A percentile compares a stretch with the other conserved stretches of the same genome.
phyloP scores from a whole-genome alignment of 2,113 vertebrate genomes.

The Conger conger region DNA sequence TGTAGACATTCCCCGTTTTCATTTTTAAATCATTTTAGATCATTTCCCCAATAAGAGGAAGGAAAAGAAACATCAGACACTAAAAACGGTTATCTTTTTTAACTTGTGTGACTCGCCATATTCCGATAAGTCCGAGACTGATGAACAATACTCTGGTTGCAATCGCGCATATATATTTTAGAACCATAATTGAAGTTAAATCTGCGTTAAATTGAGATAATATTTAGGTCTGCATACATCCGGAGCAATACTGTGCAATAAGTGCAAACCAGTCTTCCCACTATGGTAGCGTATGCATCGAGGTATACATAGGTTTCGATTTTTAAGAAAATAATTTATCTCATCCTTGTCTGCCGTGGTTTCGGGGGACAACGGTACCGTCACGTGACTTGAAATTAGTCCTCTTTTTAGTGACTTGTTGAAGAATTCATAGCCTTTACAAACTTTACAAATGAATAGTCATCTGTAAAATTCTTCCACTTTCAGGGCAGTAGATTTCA shows the following conservation, averaged over 20 bases:
- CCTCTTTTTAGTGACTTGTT: no score
- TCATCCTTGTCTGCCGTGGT: no score
- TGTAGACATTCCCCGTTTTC: constrained; percentile 84
- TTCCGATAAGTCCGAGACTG: constrained; percentile 78
- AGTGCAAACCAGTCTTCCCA: no score
- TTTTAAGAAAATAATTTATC: no score
- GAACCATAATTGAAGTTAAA: neutral
- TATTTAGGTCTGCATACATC: neutral
- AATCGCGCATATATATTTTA: constrained; percentile 75
- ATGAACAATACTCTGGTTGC: constrained; percentile 80
- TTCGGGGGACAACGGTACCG: no score
- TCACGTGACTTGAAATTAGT: no score
- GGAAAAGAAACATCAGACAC: constrained; percentile 80
- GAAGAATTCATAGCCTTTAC: no score
- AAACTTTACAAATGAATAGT: no score
- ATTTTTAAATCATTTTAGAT: constrained; percentile 81
- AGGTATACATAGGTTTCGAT: no score
- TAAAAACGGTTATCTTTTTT: constrained; percentile 77
- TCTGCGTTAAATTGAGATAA: neutral
- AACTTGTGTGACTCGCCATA: constrained; percentile 80
- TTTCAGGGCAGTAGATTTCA: no score
- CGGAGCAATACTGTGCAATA: neutral
- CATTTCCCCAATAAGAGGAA: constrained; percentile 81
- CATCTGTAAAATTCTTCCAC: no score
- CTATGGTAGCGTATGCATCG: no score